phyloP scores from a whole-genome alignment of 1,140 invertebrate genomes.

The Drosophila nasuta region DNA sequence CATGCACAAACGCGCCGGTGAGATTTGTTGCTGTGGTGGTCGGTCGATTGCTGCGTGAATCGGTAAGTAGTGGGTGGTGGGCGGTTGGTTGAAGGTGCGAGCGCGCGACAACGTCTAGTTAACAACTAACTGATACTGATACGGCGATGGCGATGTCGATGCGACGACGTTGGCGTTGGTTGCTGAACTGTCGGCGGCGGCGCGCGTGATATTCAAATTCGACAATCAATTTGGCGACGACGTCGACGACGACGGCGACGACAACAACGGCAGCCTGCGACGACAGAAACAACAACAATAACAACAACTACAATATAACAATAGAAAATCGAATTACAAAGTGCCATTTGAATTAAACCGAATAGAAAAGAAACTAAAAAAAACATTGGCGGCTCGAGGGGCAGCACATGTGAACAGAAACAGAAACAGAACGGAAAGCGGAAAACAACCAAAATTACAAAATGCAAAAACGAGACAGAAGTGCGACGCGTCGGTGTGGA shows the following conservation, averaged over 20 bases:
- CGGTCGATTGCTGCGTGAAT: slow-evolving; percentile 1
- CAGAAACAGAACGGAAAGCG: slow-evolving; percentile 32
- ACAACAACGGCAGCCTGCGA: slow-evolving; percentile 63
- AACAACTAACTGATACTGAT: slow-evolving; percentile 77
- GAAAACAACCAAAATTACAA: slow-evolving; percentile 50
- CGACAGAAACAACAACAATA: slow-evolving; percentile 73
- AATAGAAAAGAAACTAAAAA: slow-evolving; percentile 43
- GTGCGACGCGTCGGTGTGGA: background rate
- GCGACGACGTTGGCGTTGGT: slow-evolving; percentile 49
- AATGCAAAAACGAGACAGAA: slow-evolving; percentile 20
- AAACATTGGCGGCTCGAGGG: slow-evolving; percentile 33
- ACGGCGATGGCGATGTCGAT: slow-evolving; percentile 21
- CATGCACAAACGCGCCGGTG: background rate
- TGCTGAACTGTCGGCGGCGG: slow-evolving; percentile 47
- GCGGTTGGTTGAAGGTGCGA: slow-evolving; percentile 20
- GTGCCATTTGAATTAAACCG: slow-evolving; percentile 75
- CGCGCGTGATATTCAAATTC: slow-evolving; percentile 75
- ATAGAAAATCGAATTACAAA: slow-evolving; percentile 76
- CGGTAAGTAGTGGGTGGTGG: no score
- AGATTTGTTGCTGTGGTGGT: slow-evolving; percentile 29
- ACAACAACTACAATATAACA: slow-evolving; percentile 64
- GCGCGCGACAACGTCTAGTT: slow-evolving; percentile 67
- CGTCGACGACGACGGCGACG: slow-evolving; percentile 18
- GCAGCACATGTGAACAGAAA: slow-evolving; percentile 4
- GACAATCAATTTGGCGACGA: slow-evolving; percentile 72